Conservation (phyloP, 1,140 invertebrate genomes). For the Lasioglossum albipes region DNA sequence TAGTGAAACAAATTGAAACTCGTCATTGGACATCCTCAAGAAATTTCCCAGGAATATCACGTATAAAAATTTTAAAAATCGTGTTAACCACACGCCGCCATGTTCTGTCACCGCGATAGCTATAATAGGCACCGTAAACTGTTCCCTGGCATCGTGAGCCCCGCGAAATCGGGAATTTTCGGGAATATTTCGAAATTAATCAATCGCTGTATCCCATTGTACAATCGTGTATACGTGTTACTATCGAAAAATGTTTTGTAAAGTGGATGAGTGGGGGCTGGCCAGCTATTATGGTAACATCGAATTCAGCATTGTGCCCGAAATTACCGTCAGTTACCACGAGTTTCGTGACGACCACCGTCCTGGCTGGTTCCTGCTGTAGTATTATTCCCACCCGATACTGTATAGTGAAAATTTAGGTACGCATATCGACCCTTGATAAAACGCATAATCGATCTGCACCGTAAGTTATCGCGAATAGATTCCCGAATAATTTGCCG, state of each 20-base stretch:
- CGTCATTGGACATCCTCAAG: too few relatives aligned
- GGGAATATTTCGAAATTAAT: not conserved
- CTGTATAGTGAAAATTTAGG: constrained; percentile 14
- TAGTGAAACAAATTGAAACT: too few relatives aligned
- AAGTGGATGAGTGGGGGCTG: constrained; percentile 57
- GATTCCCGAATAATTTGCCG: not conserved
- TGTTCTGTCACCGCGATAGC: not conserved
- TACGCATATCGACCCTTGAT: constrained; percentile 12
- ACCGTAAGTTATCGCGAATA: not conserved
- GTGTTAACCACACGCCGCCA: not conserved
- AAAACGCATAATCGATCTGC: not conserved
- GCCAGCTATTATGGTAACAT: constrained; percentile 68
- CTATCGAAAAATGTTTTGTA: constrained; percentile 52
- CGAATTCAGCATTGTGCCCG: constrained; percentile 65
- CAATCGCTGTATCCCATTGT: not conserved
- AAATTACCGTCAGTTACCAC: constrained; percentile 54
- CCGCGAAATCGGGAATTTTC: not conserved
- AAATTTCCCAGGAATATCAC: too few relatives aligned
- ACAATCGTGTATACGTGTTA: not conserved
- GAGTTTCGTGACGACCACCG: constrained; percentile 57
- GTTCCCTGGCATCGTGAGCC: not conserved
- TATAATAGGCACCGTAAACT: too few relatives aligned
- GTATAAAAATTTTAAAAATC: not conserved
- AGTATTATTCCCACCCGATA: constrained; percentile 16
- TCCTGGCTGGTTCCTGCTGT: constrained; percentile 46